phyloP scores from a whole-genome alignment of 1,140 invertebrate genomes.

The Venustaconcha ellipsiformis region DNA sequence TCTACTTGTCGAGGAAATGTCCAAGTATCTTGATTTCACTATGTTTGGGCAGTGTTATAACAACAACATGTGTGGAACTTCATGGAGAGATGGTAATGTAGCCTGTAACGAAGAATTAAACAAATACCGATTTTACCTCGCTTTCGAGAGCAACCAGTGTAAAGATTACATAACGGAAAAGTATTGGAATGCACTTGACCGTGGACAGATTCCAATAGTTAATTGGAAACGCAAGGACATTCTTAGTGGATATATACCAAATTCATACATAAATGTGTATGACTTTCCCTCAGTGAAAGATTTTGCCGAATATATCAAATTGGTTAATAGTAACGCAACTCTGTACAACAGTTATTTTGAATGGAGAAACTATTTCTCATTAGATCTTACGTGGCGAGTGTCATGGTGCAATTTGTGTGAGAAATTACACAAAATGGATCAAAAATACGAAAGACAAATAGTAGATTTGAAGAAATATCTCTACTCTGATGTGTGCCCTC shows the following conservation, averaged over 20 bases:
- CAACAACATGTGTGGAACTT: constrained; percentile 45
- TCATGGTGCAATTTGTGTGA: too few relatives aligned
- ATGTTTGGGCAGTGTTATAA: constrained; percentile 74
- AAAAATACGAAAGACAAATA: too few relatives aligned
- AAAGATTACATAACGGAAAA: constrained; percentile 68
- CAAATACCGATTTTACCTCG: constrained; percentile 89
- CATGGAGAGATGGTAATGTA: constrained; percentile 29
- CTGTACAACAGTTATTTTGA: constrained; percentile 65
- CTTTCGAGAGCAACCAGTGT: constrained; percentile 68
- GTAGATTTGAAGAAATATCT: too few relatives aligned
- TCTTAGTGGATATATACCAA: constrained; percentile 68
- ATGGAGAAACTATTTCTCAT: constrained; percentile 48
- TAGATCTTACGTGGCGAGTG: too few relatives aligned
- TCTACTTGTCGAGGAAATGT: constrained; percentile 71
- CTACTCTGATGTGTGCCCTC: too few relatives aligned
- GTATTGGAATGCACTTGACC: constrained; percentile 57
- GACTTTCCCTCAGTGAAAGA: constrained; percentile 89
- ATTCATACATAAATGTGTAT: constrained; percentile 93
- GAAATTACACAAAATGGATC: too few relatives aligned
- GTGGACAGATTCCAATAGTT: constrained; percentile 56
- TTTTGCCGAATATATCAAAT: constrained; percentile 85
- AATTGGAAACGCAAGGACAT: constrained; percentile 58
- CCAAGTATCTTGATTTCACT: constrained; percentile 73
- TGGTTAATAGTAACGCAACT: constrained; percentile 57
- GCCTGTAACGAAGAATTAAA: constrained; percentile 40